A percentile compares a stretch with the other conserved stretches of the same genome.
phyloP scores from a whole-genome alignment of 2,797 vertebrate genomes.

The Phoeniculus purpureus region DNA sequence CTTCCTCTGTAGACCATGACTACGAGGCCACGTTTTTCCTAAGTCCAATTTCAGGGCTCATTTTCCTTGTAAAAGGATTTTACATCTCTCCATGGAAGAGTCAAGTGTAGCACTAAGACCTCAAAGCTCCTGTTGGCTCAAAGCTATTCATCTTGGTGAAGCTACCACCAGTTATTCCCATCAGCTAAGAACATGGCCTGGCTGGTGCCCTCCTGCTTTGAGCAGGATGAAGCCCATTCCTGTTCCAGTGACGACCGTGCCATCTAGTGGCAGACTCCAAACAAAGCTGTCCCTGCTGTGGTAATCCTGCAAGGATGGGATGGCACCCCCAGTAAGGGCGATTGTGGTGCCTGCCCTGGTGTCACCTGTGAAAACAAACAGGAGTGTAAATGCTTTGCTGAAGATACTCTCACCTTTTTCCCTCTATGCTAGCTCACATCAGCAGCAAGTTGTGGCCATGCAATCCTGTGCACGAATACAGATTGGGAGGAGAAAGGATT shows the following conservation, averaged over 20 bases:
- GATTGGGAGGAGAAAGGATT: too few species aligned
- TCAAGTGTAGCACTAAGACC: neutral
- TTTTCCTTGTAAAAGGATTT: neutral
- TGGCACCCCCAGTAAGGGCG: neutral
- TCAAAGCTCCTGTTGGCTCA: fast-evolving
- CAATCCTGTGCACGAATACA: too few species aligned
- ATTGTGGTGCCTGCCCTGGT: neutral
- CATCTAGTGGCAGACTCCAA: conserved; percentile 41
- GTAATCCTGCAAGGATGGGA: neutral
- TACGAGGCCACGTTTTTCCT: too few species aligned
- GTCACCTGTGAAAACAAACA: neutral
- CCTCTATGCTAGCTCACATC: neutral
- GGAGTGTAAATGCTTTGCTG: neutral
- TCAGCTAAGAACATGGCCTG: neutral
- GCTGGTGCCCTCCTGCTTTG: neutral
- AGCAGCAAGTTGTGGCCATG: neutral
- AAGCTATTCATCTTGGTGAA: neutral
- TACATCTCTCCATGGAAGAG: neutral
- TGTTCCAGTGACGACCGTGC: conserved; percentile 7
- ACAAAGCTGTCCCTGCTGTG: neutral
- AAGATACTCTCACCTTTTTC: neutral
- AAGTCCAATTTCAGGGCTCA: neutral
- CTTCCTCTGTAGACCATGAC: too few species aligned
- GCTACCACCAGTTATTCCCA: neutral
- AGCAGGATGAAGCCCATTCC: neutral